Percentiles rank a stretch among this genome's conserved stretches.
phyloP scores from a whole-genome alignment of 53 echinoderm and acorn worm species.

The Zoroaster sp. region DNA sequence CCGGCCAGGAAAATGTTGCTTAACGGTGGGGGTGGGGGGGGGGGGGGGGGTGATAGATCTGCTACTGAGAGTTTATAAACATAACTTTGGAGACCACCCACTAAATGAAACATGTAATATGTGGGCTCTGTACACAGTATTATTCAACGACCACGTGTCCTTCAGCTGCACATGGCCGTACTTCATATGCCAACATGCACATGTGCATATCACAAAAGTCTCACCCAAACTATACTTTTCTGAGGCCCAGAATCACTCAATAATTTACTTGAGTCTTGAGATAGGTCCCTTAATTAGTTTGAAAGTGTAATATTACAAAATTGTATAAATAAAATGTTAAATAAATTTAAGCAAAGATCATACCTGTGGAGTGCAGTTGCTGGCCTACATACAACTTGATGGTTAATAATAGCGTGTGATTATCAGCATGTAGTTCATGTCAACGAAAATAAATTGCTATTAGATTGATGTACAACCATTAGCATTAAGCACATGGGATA shows the following conservation, averaged over 20 bases:
- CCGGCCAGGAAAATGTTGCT: neutral
- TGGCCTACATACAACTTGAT: neutral
- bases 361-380: neutral
- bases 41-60: neutral
- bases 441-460: neutral
- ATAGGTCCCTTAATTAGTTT: neutral
- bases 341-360: neutral
- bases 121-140: neutral
- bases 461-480: neutral
- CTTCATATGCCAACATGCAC: neutral
- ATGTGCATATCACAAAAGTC: neutral
- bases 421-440: neutral
- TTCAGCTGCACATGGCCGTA: neutral
- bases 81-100: neutral
- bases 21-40: neutral
- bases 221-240: neutral
- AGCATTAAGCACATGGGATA: neutral
- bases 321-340: neutral
- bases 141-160: neutral
- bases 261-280: neutral
- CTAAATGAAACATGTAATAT: neutral
- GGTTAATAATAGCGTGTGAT: neutral
- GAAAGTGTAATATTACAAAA: neutral
- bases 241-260: neutral
- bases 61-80: neutral